phyloP scores from a whole-genome alignment of 2,797 vertebrate species.

The Sparidentex hasta region DNA sequence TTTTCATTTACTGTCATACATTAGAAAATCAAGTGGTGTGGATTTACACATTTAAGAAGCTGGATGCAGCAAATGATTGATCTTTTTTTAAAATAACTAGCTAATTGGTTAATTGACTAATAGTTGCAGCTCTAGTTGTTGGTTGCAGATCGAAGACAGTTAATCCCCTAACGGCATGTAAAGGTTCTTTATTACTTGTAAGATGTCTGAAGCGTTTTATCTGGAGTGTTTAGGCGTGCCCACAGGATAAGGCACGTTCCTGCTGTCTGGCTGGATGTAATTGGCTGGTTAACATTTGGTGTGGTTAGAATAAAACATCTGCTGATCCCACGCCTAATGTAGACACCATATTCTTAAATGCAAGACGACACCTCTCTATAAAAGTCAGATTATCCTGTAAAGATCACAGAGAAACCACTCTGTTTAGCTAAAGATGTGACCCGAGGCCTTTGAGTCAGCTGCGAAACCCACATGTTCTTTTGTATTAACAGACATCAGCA shows the following conservation, averaged over 20 bases:
- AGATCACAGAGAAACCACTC: slow-evolving; percentile 20
- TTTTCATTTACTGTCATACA: no score
- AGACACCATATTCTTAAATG: background rate
- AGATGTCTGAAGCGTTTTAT: slow-evolving; percentile 12
- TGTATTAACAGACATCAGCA: slow-evolving; percentile 25
- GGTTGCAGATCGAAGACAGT: no score
- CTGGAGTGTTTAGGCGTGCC: background rate
- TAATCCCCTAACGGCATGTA: background rate
- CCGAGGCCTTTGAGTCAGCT: slow-evolving; percentile 17
- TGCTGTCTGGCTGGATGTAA: background rate
- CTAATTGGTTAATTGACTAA: no score
- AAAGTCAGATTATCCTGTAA: slow-evolving; percentile 34
- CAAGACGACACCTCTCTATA: background rate
- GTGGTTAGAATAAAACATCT: slow-evolving; percentile 12
- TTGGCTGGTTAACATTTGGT: slow-evolving; percentile 1
- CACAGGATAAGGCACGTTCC: background rate
- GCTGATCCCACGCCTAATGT: background rate
- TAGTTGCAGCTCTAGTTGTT: no score
- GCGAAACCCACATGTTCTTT: slow-evolving; percentile 30
- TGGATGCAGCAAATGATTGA: no score
- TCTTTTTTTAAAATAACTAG: no score
- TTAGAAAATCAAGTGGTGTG: no score
- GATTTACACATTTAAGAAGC: no score
- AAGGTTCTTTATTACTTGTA: background rate
- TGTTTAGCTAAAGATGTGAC: slow-evolving; percentile 24